Conservation (phyloP, 2,888 invertebrate genomes). For the Clepsis dumicolana region DNA sequence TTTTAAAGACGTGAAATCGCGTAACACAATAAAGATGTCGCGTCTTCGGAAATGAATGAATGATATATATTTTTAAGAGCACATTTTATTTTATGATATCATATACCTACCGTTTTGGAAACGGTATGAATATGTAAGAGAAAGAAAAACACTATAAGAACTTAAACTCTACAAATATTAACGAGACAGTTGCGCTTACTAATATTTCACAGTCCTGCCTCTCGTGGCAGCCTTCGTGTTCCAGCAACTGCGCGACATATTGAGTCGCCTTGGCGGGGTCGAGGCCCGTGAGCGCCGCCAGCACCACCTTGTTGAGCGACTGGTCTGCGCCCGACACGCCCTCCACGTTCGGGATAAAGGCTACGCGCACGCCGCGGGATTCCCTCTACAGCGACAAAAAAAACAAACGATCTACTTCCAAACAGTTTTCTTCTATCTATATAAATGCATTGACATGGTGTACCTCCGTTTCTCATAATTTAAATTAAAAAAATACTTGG, state of each 20-base stretch:
- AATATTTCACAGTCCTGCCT: constrained; percentile 85
- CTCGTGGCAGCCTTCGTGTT: constrained; percentile 83
- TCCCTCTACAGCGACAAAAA: constrained; percentile 81
- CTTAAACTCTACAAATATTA: neutral
- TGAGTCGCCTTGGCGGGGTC: constrained; percentile 86
- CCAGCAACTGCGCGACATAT: constrained; percentile 86
- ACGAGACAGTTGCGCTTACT: constrained; percentile 68
- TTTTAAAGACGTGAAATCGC: too few species aligned
- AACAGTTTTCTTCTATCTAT: too few species aligned
- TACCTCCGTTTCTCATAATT: too few species aligned
- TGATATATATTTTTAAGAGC: too few species aligned
- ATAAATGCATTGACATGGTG: too few species aligned
- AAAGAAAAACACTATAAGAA: too few species aligned
- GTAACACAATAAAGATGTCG: too few species aligned
- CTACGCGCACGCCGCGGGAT: constrained; percentile 89
- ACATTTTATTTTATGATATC: too few species aligned
- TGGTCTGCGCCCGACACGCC: constrained; percentile 76
- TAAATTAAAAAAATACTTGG: neutral
- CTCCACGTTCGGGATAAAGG: constrained; percentile 90
- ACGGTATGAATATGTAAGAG: too few species aligned
- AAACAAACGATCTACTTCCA: too few species aligned
- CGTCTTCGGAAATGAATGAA: too few species aligned
- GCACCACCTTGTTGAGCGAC: constrained; percentile 89
- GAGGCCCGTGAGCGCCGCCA: constrained; percentile 88
- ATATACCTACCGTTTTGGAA: too few species aligned